Evolutionary conservation across 2,113 vertebrate genomes (phyloP).

Genomic region (Silurus meridionalis): DNA sequence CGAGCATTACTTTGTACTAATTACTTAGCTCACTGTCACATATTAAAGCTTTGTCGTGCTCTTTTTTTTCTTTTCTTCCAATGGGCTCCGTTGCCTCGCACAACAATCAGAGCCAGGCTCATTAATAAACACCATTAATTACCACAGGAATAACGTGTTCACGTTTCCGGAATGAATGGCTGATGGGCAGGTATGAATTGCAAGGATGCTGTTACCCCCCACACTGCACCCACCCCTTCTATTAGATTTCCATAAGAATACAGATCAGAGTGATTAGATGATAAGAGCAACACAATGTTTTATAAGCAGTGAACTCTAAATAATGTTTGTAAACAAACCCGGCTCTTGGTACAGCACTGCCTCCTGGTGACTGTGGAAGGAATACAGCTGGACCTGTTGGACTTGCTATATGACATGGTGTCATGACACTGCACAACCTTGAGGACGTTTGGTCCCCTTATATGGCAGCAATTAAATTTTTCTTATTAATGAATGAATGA

Average conservation of each 20-base stretch:
- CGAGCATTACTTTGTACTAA: constrained; percentile 25
- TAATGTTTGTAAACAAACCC: background rate
- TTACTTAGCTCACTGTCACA: constrained; percentile 22
- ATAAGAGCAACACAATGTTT: background rate
- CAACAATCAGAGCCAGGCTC: background rate
- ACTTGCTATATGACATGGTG: too few relatives aligned
- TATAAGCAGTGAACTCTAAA: background rate
- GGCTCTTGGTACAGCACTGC: constrained; percentile 1
- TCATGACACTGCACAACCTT: background rate
- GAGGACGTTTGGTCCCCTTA: background rate
- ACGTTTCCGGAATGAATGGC: background rate
- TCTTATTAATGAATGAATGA: background rate
- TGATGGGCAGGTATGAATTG: background rate
- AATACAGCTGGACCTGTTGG: background rate
- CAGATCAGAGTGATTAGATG: background rate
- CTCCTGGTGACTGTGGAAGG: constrained; percentile 28
- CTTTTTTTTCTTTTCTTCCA: background rate
- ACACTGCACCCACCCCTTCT: background rate
- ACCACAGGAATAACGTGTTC: constrained; percentile 1
- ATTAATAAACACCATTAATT: constrained; percentile 23
- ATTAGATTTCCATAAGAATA: background rate
- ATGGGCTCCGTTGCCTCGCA: background rate
- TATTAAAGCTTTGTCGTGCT: constrained; percentile 15
- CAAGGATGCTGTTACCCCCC: background rate
- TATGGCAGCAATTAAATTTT: background rate